A percentile compares a stretch with the other conserved stretches of the same genome.
These are phyloP conservation scores for Aurelia aurita DNA, from an alignment of 30 jellyfish, hydroid and myxozoan species.

Conservation along the genomic window DNA sequence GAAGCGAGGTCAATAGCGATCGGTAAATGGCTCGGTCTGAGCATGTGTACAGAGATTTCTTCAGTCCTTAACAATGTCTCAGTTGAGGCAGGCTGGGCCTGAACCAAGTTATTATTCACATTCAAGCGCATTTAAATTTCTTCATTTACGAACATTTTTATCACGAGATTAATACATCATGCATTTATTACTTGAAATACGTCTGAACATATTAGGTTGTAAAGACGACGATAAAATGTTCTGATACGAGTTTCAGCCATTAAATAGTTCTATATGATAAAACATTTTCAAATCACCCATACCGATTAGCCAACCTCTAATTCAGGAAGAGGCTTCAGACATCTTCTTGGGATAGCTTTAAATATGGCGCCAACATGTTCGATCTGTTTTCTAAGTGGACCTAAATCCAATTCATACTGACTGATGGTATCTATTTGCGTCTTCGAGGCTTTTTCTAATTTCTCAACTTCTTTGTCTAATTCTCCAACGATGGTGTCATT, in stretches of 20 bases:
- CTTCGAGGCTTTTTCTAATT: conserved; percentile 32
- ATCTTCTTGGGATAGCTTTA: conserved; percentile 61
- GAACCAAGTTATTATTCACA: too few relatives aligned
- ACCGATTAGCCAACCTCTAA: conserved; percentile 23
- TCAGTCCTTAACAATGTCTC: too few relatives aligned
- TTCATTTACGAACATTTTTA: too few relatives aligned
- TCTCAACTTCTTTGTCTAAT: conserved; percentile 72
- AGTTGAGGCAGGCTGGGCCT: too few relatives aligned
- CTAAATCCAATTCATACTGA: conserved; percentile 70
- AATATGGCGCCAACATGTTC: conserved; percentile 50
- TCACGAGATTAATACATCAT: conserved; percentile 13
- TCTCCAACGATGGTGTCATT: conserved; percentile 56
- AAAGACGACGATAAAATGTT: background rate
- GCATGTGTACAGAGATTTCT: too few relatives aligned
- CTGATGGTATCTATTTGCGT: conserved; percentile 51
- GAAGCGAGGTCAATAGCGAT: too few relatives aligned
- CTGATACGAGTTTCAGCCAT: conserved; percentile 38
- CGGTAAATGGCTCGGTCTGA: too few relatives aligned
- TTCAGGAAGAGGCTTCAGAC: conserved; percentile 48
- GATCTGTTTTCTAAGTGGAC: conserved; percentile 72
- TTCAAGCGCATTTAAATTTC: too few relatives aligned
- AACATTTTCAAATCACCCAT: conserved; percentile 3
- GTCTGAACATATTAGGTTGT: background rate
- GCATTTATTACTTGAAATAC: conserved; percentile 4
- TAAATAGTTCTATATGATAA: conserved; percentile 43